Conservation (phyloP, 1,140 invertebrate species). For the Triops cancriformis region DNA sequence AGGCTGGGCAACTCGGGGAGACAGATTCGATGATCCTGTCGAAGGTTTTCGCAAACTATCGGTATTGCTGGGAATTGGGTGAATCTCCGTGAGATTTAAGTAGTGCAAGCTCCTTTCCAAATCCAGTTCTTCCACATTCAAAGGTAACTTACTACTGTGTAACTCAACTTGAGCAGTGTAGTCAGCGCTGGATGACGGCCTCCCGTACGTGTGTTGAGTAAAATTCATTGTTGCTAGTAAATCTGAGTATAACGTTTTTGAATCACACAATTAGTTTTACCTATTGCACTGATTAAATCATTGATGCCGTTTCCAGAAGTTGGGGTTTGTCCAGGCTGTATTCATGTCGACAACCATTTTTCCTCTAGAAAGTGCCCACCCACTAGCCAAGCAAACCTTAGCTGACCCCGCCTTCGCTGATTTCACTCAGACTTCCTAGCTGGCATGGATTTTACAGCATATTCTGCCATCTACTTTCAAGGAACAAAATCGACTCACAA, state of each 20-base stretch:
- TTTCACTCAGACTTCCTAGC: not conserved
- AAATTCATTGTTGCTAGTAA: not conserved
- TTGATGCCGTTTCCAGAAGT: not conserved
- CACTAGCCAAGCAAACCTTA: not conserved
- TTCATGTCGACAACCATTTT: slow-evolving; percentile 14
- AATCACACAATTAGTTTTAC: not conserved
- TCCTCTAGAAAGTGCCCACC: not conserved
- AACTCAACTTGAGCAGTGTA: not conserved
- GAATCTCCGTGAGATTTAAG: not conserved
- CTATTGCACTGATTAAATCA: not conserved
- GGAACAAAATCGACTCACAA: too few species aligned
- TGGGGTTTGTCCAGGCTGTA: not conserved
- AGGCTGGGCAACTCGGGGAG: not conserved
- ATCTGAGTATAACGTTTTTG: not conserved
- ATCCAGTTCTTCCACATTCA: not conserved
- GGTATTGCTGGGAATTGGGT: not conserved
- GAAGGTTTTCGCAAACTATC: not conserved
- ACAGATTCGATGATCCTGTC: not conserved
- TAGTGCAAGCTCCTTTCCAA: slow-evolving; percentile 1
- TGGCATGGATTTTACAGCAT: not conserved
- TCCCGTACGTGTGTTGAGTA: not conserved
- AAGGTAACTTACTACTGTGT: not conserved
- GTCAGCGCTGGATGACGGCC: not conserved
- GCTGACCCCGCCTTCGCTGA: not conserved
- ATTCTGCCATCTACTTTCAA: not conserved